Base-by-base conservation (phyloP, 2,888 invertebrate genomes). In the Polydrusus pterygomalis region DNA sequence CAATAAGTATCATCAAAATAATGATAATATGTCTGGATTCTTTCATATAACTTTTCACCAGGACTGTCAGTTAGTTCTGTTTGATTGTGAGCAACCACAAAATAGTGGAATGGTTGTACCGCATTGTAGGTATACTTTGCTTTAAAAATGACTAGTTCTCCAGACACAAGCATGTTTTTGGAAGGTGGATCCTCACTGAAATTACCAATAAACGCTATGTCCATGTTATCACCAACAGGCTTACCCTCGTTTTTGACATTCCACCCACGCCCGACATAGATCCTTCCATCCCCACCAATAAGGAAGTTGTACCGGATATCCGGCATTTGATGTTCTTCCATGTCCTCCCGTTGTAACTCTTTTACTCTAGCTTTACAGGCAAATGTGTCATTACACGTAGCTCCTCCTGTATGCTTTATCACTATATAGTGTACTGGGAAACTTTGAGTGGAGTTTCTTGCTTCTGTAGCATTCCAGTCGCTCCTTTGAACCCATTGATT, bases 381-480 rank as follows among this genome's bases (percentile, higher is more conserved):
- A 43, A 85, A 82, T 38, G 88, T 81, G 65, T 83, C 25, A 87
- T 75, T 77, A 78, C 90, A 90, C 18, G 87, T 85, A 9, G 83
- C 82, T 30, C 89, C 88, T 1, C 87, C 90, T 3, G 90, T 89
- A 78, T 90, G 90, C 5, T 89, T 88, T 67, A 90, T 87, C 2
- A 90, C 81, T 0, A 89, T 88, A 77, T 89, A 88, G 0, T 87
- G 85, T 34, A 88, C 86, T 17, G 90, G 90, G 2, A 78, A 56
- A 56, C 89, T 81, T 17, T 82, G 81, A 30, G 82, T 81, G 18
- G 85, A 86, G 85, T 90, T 87, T 0, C 89, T 87, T 0, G 91
- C 89, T 0, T 91, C 90, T 82, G 91, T 90, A 0, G 93, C 93
- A 0, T 90, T 85, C 94, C 94, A 94, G 0, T 13, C 18, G 8